Evolutionary conservation across 2,888 invertebrate species (phyloP), one percentile per base, ranked within the genome.

Genomic region (Volucella inflata): DNA sequence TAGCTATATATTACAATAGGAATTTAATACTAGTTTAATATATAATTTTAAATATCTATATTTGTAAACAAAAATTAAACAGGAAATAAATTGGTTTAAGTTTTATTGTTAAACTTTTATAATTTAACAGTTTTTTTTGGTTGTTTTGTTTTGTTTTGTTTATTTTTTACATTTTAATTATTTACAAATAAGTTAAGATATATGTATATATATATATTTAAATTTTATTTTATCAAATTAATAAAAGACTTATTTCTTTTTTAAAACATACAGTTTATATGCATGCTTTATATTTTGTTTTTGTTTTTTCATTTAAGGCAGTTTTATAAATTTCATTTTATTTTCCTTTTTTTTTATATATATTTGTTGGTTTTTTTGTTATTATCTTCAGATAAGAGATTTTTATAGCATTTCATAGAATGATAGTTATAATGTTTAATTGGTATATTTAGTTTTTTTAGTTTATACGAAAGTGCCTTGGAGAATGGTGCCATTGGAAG

Each of bases 1-100:
- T 83, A 83, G 67, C 82, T 83, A 77, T 82, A 83, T 83, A 64
- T 83, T 83, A 83, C 83, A 83, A 64, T 83, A 83, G 83, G 83
- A 83, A 70, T 83, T 83, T 78, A 83, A 70, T 42, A 74, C 83
- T 83, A 83, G 57, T 83, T 74, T 74, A 78, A 62, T 74, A 78
- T 78, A 68, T 68, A 65, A 74, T 64, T 76, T 75, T 38, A 46
- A 59, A 70, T 72, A 60, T 60, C 65, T 82, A 77, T 72, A 57
- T 83, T 71, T 67, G 70, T 67, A 77, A 74, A 83, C 70, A 82
- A 77, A 74, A 83, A 83, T 68, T 38, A 68, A 78, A 83, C 78
- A 62, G 72, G 55, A 83, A 78, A 78, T 60, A 74, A 44, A 72
- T n/a, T 48, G 21, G 40, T 67, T 68, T 38, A 44, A 9, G 4